Evolutionary conservation across 2,113 vertebrate genomes (phyloP), one percentile per base, ranked within the genome.

Genomic region (Poecilia latipinna): DNA sequence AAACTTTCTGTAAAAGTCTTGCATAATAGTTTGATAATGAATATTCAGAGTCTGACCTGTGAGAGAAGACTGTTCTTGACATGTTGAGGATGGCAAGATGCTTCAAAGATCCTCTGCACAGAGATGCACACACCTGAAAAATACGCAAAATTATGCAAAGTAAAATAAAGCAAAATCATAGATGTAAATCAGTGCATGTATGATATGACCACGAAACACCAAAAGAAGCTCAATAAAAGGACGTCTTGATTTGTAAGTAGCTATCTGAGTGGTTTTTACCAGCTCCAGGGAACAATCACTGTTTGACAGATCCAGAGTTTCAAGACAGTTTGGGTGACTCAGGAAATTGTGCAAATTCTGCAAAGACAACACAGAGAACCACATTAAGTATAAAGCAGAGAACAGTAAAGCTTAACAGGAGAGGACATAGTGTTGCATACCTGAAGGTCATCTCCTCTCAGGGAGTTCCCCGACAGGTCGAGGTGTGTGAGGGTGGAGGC

Each of bases 261-360:
- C 29, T 15, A 7, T 29, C 15, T 51, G 39, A 26, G 60, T 13
- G 3, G 11, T 1, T 37, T 15, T 62, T 13, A 99, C 98, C 97
- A 95, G 95, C 77, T 99, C 98, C 78, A 99, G 91, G 0, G 96
- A 94, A 77, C 97, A 95, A 89, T 99, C 98, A 0, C 95, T 97
- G 90, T 94, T 96, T 71, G 98, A 99, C 87, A 99, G 91, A 88
- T 99, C 97, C 93, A 99, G 92, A 28, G 94, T 95, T 83, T 93
- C 82, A 77, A 99, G 94, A 70, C 90, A 88, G 89, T 99, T 99
- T 28, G 95, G 91, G 78, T 97, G 96, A 79, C 96, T 95, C 94
- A 99, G 92, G 93, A 99, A 99, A 83, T 82, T 96, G 89, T 97
- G 97, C 83, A 99, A 92, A 83, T 94, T 95, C 98, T 99, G 60